These are phyloP conservation scores for Misgurnus anguillicaudatus DNA, from an alignment of 2,113 vertebrate genomes.

Conservation along the genomic window DNA sequence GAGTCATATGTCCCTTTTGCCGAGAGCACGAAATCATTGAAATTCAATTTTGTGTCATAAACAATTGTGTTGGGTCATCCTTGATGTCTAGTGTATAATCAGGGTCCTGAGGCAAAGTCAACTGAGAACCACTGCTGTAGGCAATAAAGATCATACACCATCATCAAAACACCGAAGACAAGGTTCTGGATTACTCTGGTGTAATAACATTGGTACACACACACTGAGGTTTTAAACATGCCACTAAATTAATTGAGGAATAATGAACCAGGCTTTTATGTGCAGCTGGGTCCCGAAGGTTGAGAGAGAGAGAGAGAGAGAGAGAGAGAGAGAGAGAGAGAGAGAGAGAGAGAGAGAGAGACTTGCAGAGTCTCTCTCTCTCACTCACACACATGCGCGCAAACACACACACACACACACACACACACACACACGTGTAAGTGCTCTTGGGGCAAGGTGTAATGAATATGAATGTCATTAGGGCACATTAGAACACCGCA, in stretches of 20 bases:
- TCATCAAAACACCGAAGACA: constrained; percentile 37
- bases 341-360: background rate
- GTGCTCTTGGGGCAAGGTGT: constrained; percentile 49
- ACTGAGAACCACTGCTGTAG: background rate
- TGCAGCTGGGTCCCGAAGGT: constrained; percentile 45
- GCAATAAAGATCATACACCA: constrained; percentile 10
- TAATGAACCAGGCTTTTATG: constrained; percentile 60
- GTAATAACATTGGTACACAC: constrained; percentile 40
- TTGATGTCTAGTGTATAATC: background rate
- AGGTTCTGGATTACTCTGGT: background rate
- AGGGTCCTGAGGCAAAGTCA: background rate
- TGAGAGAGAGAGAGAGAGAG: constrained; percentile 38
- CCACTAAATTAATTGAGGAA: constrained; percentile 55
- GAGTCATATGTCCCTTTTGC: background rate
- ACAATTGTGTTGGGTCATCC: background rate
- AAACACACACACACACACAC: constrained; percentile 21
- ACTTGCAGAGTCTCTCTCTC: no score
- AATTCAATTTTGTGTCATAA: background rate
- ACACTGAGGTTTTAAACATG: constrained; percentile 51
- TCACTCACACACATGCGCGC: no score
- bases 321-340: constrained; percentile 37
- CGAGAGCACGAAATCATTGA: background rate
- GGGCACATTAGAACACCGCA: constrained; percentile 52
- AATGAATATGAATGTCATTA: constrained; percentile 63
- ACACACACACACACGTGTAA: constrained; percentile 20